Evolutionary conservation across 2,113 vertebrate genomes (phyloP), one percentile per base, ranked within the genome.

Genomic region (Eulemur macaco): DNA sequence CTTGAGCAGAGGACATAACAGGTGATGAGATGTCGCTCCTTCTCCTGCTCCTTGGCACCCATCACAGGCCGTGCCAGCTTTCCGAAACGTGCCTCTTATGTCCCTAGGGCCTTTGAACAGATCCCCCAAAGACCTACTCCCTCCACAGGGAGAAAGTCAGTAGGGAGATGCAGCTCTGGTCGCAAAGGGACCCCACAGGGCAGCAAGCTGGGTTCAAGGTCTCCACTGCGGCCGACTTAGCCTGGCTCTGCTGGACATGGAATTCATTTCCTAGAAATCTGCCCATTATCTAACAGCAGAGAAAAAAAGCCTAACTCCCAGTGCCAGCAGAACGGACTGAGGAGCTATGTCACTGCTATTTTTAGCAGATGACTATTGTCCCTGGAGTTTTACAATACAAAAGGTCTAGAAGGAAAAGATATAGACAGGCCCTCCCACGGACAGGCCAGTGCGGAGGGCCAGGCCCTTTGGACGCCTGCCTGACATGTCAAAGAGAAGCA

Each of bases 311-410:
- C 66, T 11, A 47, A 76, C 52, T 66, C 34, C 14, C 58, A 34
- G 45, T 7, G 13, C 34, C 39, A 71, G n/a, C 29, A 5, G 39
- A 37, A 8, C 45, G 0, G 6, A 29, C 23, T 12, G 15, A 1
- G n/a, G 27, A 11, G 76, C 37, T 54, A 2, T 39, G 95, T 73
- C 92, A 60, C 39, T 0, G 2, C 76, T 93, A 45, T 91, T 71
- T 92, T 90, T 85, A 91, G 94, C 82, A 45, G 87, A 47, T 9
- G 74, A 64, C 88, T 56, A 29, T 25, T 37, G 50, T 77, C 63
- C 68, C 54, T 73, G 0, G 0, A 21, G 31, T 27, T 77, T 45
- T 37, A 50, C 58, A 58, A 87, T 6, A 86, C 45, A 25, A 37
- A 88, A 74, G 58, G 58, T 12, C 52, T 39, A 37, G 52, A 47